phyloP scores from a whole-genome alignment of 2,888 invertebrate species.

The Asteroscopus sphinx region DNA sequence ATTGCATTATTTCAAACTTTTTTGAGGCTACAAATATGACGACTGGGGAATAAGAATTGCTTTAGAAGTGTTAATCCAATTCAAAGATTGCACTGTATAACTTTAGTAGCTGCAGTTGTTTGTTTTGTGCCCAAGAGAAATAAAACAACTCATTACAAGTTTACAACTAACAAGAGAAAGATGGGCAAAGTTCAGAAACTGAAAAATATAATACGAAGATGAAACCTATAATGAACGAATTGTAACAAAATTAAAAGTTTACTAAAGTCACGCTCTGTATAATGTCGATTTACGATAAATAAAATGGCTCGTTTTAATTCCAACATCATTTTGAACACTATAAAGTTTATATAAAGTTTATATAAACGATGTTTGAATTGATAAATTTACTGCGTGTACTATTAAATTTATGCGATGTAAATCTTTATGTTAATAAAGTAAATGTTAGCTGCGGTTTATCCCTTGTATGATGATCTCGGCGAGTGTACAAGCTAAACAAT shows the following conservation, averaged over 20 bases:
- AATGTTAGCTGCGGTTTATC: conserved; percentile 56
- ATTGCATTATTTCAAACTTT: conserved; percentile 7
- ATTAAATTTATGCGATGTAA: conserved; percentile 58
- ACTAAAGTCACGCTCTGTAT: conserved; percentile 25
- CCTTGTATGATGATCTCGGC: conserved; percentile 55
- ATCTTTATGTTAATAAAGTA: conserved; percentile 62
- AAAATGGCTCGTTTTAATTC: conserved; percentile 24
- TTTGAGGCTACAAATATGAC: background rate
- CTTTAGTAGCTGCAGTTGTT: conserved; percentile 29
- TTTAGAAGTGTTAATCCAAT: conserved; percentile 28
- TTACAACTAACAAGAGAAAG: conserved; percentile 30
- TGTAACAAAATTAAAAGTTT: conserved; percentile 20
- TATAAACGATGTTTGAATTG: conserved; percentile 39
- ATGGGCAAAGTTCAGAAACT: conserved; percentile 24
- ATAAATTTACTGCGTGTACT: conserved; percentile 49
- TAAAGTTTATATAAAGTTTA: no score
- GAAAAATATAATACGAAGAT: conserved; percentile 21
- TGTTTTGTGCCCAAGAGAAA: conserved; percentile 42
- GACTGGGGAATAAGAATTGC: conserved; percentile 9
- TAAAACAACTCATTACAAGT: conserved; percentile 42
- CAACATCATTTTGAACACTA: conserved; percentile 28
- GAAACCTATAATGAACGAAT: conserved; percentile 27
- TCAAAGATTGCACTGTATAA: conserved; percentile 29
- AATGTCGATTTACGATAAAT: conserved; percentile 33
- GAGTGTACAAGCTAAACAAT: conserved; percentile 76